Conservation (phyloP, 1,140 invertebrate species). For the Drosophila pseudoobscura region DNA sequence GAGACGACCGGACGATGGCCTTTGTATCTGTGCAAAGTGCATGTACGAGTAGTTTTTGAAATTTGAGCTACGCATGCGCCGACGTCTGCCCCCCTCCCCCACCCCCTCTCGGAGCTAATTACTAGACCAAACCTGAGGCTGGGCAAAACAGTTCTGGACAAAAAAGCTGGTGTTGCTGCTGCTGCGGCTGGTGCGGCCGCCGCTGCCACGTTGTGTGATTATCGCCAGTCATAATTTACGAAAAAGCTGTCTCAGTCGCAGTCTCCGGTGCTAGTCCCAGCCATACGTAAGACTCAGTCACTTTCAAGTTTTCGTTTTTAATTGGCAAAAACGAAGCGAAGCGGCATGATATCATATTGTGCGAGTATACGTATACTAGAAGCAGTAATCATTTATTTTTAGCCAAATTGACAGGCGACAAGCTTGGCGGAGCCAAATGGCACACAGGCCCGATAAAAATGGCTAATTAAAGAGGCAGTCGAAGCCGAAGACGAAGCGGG, state of each 20-base stretch:
- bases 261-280: no score
- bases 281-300: slow-evolving; percentile 6
- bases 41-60: slow-evolving; percentile 62
- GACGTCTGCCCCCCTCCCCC: slow-evolving; percentile 14
- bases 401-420: slow-evolving; percentile 69
- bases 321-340: slow-evolving; percentile 70
- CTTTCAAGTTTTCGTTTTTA: slow-evolving; percentile 63
- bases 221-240: slow-evolving; percentile 75
- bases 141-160: slow-evolving; percentile 22
- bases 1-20: slow-evolving; percentile 26
- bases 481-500: no score
- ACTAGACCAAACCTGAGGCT: slow-evolving; percentile 68
- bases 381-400: slow-evolving; percentile 78
- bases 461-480: slow-evolving; percentile 45
- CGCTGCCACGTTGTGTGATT: slow-evolving; percentile 55
- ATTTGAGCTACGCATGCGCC: slow-evolving; percentile 78
- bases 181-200: not conserved
- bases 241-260: slow-evolving; percentile 25
- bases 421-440: no score
- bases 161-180: not conserved
- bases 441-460: slow-evolving; percentile 57
- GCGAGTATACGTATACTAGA: slow-evolving; percentile 48
- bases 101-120: slow-evolving; percentile 53
- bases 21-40: slow-evolving; percentile 76
- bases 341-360: slow-evolving; percentile 75